Evolutionary conservation across 2,888 invertebrate species (phyloP), one percentile per base, ranked within the genome.

Genomic region (Drosophila recens): DNA sequence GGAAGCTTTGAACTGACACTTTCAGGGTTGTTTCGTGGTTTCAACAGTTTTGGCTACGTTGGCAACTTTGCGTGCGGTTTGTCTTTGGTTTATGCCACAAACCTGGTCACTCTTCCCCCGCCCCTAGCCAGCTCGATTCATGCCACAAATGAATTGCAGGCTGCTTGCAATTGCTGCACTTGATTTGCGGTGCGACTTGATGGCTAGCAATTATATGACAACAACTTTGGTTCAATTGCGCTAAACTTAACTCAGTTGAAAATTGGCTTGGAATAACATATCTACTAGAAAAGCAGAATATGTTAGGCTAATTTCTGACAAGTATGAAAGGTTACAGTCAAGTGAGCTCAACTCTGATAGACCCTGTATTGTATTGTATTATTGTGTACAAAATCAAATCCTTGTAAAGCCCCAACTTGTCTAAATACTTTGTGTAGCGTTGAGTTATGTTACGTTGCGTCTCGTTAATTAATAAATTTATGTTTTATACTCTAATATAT

Each of bases 91-190:
- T 68, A 45, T 23, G 52, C 46, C 20, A 40, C 40, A 46, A 9
- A 34, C 23, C 15, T 13, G 17, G 17, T 23, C 27, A 27, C 51
- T 49, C 40, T 54, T 36, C 64, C 62, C 48, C 58, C 4, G 3
- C 17, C 20, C n/a, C 38, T 5, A n/a, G n/a, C 2, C 33, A 27
- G 9, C 52, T 23, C 34, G 63, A 67, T 58, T 56, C 62, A 45
- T 61, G 70, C 75, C 78, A 54, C 87, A 86, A 84, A 84, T 88
- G 84, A 84, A 84, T 84, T 88, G 89, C 84, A 80, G 87, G 67
- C 67, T 67, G 80, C 82, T 63, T 87, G 79, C 87, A 89, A 87
- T 86, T 89, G 87, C 87, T 84, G 84, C 89, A 84, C 84, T 84
- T 89, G 84, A 84, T 84, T 89, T 89, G 84, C 79, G 84, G 84